Evolutionary conservation across 1,140 invertebrate genomes (phyloP).

Genomic region (Leucophenga varia): DNA sequence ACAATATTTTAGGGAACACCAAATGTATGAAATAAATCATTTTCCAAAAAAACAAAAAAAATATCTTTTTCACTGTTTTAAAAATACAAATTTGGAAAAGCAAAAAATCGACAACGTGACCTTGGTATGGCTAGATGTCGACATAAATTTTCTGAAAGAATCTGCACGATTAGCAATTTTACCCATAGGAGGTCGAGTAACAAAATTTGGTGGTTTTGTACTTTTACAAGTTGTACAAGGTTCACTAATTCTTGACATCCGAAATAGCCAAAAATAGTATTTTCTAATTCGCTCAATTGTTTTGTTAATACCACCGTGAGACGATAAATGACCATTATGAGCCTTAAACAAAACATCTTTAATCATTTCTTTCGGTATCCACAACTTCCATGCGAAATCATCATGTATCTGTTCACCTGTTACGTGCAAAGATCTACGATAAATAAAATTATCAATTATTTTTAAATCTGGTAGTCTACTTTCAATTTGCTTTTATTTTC

Average conservation of each 20-base stretch:
- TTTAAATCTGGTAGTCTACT: background rate
- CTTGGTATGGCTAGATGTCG: slow-evolving; percentile 3
- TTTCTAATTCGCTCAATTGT: background rate
- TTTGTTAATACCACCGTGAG: slow-evolving; percentile 2
- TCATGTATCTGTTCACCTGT: background rate
- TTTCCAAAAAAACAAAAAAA: background rate
- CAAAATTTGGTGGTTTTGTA: slow-evolving; percentile 2
- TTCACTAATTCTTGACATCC: background rate
- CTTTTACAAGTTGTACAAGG: background rate
- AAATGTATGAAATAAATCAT: too few species aligned
- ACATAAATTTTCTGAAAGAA: slow-evolving; percentile 4
- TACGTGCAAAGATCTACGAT: background rate
- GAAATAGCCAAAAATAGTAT: background rate
- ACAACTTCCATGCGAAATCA: slow-evolving; percentile 1
- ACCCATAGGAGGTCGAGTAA: background rate
- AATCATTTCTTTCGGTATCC: background rate
- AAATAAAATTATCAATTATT: background rate
- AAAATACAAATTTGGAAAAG: slow-evolving; percentile 1
- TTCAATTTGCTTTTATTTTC: too few species aligned
- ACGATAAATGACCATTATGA: too few species aligned
- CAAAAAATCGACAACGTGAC: background rate
- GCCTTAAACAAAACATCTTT: too few species aligned
- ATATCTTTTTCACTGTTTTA: slow-evolving; percentile 2
- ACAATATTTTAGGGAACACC: too few species aligned
- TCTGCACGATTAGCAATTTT: background rate